Evolutionary conservation across 2,888 invertebrate species (phyloP).

Genomic region (Artemia sinica): DNA sequence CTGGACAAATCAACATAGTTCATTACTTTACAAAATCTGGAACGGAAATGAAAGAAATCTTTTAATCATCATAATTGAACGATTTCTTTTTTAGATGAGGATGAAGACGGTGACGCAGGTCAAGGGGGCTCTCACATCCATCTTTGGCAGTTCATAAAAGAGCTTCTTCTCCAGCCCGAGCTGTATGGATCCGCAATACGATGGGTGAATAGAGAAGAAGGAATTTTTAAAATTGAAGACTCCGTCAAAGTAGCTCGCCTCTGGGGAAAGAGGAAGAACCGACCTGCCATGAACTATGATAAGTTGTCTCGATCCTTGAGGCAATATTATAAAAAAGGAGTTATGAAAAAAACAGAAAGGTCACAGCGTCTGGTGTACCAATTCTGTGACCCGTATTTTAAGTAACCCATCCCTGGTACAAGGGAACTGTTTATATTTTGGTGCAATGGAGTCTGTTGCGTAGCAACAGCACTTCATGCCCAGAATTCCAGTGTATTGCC

Average conservation of each 20-base stretch:
- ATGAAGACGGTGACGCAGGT: neutral
- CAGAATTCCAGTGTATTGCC: constrained; percentile 9
- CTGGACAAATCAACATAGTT: too few species aligned
- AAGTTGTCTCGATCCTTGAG: constrained; percentile 90
- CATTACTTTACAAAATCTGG: too few species aligned
- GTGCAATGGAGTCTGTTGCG: neutral
- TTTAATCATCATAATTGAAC: neutral
- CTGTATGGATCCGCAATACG: constrained; percentile 83
- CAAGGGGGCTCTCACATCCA: constrained; percentile 67
- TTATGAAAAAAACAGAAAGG: constrained; percentile 96
- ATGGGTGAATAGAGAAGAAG: constrained; percentile 84
- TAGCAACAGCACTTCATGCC: neutral
- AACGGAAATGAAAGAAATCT: too few species aligned
- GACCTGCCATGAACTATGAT: constrained; percentile 99
- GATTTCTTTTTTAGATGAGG: neutral
- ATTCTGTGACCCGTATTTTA: constrained; percentile 85
- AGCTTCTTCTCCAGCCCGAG: constrained; percentile 72
- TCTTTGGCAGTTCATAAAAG: constrained; percentile 96
- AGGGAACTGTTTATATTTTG: constrained; percentile 19
- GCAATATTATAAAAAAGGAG: constrained; percentile 98
- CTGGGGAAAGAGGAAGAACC: constrained; percentile 95
- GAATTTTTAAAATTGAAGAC: constrained; percentile 97
- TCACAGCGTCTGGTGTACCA: constrained; percentile 96
- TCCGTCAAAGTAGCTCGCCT: constrained; percentile 88
- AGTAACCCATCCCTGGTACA: constrained; percentile 38